These are phyloP conservation scores for Lerista edwardsae DNA, from an alignment of 2,797 vertebrate species.

Conservation along the genomic window DNA sequence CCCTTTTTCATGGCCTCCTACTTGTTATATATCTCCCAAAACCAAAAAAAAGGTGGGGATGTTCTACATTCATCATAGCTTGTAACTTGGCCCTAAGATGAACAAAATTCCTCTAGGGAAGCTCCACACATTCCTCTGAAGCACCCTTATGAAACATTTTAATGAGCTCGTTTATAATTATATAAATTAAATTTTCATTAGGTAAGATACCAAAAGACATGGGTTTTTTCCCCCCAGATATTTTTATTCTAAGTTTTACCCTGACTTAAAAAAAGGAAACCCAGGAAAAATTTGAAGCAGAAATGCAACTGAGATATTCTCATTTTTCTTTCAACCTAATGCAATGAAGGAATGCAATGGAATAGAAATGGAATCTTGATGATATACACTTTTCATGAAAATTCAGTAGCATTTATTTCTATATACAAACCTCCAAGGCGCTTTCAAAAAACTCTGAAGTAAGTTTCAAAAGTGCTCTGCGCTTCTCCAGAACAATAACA, in stretches of 20 bases:
- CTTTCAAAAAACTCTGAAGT: slow-evolving; percentile 84
- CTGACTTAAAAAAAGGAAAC: background rate
- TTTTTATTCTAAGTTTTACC: background rate
- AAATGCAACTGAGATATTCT: background rate
- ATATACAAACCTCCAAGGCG: slow-evolving; percentile 82
- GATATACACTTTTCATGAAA: background rate
- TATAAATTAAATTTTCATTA: too few species aligned
- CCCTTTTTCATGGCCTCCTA: too few species aligned
- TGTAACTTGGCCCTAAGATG: background rate
- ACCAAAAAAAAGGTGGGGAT: background rate
- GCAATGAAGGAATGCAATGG: background rate
- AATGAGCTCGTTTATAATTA: too few species aligned
- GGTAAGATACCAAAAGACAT: too few species aligned
- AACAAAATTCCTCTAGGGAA: background rate
- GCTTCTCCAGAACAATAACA: slow-evolving; percentile 79
- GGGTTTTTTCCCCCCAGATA: too few species aligned
- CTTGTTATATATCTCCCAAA: too few species aligned
- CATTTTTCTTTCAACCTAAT: slow-evolving; percentile 7
- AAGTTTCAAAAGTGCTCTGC: slow-evolving; percentile 80
- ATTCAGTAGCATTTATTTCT: background rate
- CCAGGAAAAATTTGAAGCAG: background rate
- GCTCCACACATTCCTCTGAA: background rate
- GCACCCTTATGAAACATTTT: background rate
- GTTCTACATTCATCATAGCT: background rate
- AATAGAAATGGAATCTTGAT: background rate